phyloP scores from a whole-genome alignment of 1,140 invertebrate species.

The Trichonephila clavata region DNA sequence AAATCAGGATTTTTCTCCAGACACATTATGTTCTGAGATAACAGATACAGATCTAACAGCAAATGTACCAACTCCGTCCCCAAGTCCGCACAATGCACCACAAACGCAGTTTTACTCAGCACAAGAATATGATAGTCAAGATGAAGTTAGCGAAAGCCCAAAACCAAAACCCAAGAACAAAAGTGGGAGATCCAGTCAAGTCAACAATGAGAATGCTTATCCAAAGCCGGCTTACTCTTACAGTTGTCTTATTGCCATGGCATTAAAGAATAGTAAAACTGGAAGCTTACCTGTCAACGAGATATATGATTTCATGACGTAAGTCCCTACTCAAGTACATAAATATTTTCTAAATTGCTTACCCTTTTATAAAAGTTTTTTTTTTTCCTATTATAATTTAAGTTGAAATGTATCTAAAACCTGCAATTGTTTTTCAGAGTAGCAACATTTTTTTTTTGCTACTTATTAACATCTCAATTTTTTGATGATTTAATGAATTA shows the following conservation, averaged over 20 bases:
- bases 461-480: no score
- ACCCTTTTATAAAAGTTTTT: no score
- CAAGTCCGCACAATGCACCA: slow-evolving; percentile 77
- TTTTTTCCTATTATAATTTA: no score
- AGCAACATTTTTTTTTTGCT: no score
- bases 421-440: no score
- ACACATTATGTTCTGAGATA: slow-evolving; percentile 46
- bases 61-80: slow-evolving; percentile 78
- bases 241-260: slow-evolving; percentile 98
- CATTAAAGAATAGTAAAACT: slow-evolving; percentile 95
- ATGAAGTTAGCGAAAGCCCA: slow-evolving; percentile 81
- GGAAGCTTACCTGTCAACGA: slow-evolving; percentile 98
- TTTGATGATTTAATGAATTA: no score
- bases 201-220: slow-evolving; percentile 87
- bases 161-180: slow-evolving; percentile 81
- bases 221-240: slow-evolving; percentile 99
- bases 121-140: slow-evolving; percentile 67
- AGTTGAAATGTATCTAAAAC: no score
- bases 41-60: slow-evolving; percentile 69
- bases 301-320: slow-evolving; percentile 99
- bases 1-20: slow-evolving; percentile 53
- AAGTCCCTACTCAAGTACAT: slow-evolving; percentile 81
- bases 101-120: slow-evolving; percentile 64
- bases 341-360: no score
- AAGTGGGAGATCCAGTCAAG: slow-evolving; percentile 77